Conservation (phyloP, 2,888 invertebrate genomes). For the Drosophila ochracea region DNA sequence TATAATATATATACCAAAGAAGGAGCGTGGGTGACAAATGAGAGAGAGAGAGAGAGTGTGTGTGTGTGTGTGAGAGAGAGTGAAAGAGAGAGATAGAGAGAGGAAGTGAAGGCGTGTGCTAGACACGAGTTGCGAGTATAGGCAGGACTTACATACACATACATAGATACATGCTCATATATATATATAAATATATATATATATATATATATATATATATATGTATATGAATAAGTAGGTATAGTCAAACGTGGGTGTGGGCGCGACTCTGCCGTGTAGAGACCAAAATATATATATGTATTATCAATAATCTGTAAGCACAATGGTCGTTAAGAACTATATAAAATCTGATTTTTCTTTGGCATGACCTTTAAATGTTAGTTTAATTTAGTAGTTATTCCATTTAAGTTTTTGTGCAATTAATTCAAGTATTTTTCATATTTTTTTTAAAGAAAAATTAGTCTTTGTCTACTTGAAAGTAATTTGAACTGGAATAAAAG, state of each 20-base stretch:
- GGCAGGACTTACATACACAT: constrained; percentile 30
- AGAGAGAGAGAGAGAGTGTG: background rate
- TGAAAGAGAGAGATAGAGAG: constrained; percentile 6
- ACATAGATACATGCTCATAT: background rate
- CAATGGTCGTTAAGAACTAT: background rate
- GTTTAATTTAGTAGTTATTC: background rate
- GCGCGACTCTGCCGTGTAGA: constrained; percentile 61
- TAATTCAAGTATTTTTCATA: background rate
- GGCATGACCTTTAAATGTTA: background rate
- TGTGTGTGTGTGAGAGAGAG: background rate
- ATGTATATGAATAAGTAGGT: constrained; percentile 13
- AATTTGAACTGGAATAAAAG: background rate
- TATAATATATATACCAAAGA: constrained; percentile 6
- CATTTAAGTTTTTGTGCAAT: background rate
- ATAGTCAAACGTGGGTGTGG: constrained; percentile 7
- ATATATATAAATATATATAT: background rate
- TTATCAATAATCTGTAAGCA: background rate
- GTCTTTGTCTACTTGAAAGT: background rate
- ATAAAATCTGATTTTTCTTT: background rate
- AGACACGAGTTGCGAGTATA: constrained; percentile 38
- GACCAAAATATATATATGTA: constrained; percentile 44
- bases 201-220: background rate
- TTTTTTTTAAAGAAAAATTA: background rate
- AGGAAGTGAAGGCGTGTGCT: constrained; percentile 45
- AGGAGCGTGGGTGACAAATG: constrained; percentile 9